Evolutionary conservation across 1,140 invertebrate species (phyloP).

Genomic region (Campoletis sonorensis): DNA sequence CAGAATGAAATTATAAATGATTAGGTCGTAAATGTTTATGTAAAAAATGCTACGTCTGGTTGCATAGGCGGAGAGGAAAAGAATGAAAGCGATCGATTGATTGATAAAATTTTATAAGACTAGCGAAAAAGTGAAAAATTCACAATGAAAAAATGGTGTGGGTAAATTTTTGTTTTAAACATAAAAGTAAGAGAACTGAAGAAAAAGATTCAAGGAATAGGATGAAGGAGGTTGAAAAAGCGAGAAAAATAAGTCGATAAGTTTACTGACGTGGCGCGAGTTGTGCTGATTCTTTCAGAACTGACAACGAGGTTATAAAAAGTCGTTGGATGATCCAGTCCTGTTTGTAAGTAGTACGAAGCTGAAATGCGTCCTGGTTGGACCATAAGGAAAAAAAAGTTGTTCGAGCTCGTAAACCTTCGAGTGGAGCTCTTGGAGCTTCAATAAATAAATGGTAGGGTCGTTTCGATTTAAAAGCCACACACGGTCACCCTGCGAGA

Average conservation of each 20-base stretch:
- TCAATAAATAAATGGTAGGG: background rate
- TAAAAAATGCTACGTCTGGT: no score
- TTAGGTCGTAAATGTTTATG: no score
- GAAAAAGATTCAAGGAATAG: no score
- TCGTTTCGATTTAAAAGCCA: slow-evolving; percentile 6
- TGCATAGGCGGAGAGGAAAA: no score
- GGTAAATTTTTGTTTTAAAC: no score
- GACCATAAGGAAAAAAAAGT: background rate
- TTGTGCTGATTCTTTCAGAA: background rate
- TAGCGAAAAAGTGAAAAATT: no score
- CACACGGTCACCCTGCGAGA: background rate
- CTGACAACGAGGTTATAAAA: slow-evolving; percentile 13
- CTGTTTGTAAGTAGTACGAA: background rate
- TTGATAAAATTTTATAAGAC: no score
- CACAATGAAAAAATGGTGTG: no score
- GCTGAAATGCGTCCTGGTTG: background rate
- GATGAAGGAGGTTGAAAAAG: no score
- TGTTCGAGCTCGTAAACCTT: background rate
- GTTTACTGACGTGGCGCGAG: slow-evolving; percentile 3
- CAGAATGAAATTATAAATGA: background rate
- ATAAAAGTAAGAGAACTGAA: no score
- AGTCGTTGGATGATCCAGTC: background rate
- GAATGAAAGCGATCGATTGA: background rate
- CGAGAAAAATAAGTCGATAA: background rate
- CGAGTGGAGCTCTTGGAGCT: background rate